Percentiles rank a stretch among this genome's conserved stretches.
Conservation (phyloP, 2,113 vertebrate genomes). For the Cebus imitator region DNA sequence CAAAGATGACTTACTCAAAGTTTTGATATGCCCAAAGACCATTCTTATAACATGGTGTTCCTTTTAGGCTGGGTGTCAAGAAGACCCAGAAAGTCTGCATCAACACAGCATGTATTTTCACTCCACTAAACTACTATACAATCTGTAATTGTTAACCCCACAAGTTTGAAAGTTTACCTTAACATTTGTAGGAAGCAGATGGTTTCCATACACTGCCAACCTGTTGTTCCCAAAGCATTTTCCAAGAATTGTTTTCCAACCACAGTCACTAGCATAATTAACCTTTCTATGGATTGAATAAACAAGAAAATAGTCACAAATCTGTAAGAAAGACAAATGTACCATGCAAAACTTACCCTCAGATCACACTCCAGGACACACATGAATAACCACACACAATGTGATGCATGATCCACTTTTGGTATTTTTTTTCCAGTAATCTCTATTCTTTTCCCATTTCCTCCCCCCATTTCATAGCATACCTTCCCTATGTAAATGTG, state of each 20-base stretch:
- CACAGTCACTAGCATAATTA: constrained; percentile 86
- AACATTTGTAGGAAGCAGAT: constrained; percentile 89
- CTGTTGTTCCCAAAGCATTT: constrained; percentile 88
- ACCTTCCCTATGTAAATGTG: neutral
- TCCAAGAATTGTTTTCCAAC: constrained; percentile 87
- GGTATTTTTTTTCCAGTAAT: neutral
- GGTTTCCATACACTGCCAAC: constrained; percentile 88
- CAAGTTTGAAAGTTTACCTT: constrained; percentile 89
- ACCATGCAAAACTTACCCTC: constrained; percentile 13
- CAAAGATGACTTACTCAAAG: constrained; percentile 69
- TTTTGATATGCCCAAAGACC: constrained; percentile 79
- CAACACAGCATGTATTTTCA: constrained; percentile 86
- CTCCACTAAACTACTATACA: constrained; percentile 81
- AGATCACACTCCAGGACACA: neutral
- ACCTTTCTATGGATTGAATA: constrained; percentile 86
- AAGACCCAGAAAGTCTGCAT: constrained; percentile 85
- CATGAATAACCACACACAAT: neutral
- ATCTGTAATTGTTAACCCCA: constrained; percentile 88
- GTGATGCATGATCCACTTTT: neutral
- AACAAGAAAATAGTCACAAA: constrained; percentile 80
- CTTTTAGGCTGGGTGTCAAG: constrained; percentile 82
- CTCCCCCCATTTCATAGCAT: neutral
- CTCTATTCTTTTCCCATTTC: neutral
- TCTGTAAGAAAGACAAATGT: constrained; percentile 51
- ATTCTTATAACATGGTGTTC: constrained; percentile 80